Conservation (phyloP, 2,888 invertebrate species). For the Mythimna ferrago region DNA sequence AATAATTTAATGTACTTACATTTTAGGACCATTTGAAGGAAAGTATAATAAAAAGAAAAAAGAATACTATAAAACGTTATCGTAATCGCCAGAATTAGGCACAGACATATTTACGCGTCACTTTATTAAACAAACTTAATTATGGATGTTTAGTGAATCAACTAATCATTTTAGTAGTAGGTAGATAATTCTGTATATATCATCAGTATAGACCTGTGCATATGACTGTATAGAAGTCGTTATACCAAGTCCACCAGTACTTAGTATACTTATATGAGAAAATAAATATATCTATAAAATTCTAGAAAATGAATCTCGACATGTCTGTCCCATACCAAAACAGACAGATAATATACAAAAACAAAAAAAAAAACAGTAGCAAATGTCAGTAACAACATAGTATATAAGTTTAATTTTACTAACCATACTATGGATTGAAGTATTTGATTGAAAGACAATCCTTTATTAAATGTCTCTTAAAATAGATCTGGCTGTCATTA, state of each 20-base stretch:
- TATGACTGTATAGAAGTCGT: background rate
- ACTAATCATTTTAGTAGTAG: background rate
- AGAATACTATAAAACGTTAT: too few relatives aligned
- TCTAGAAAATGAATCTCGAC: background rate
- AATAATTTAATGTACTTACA: too few relatives aligned
- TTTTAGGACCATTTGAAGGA: too few relatives aligned
- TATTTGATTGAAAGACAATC: background rate
- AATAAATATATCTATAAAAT: background rate
- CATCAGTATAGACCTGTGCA: background rate
- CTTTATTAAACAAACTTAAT: too few relatives aligned
- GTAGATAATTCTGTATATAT: background rate
- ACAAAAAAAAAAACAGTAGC: background rate
- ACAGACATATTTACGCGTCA: too few relatives aligned
- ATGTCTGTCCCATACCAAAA: background rate
- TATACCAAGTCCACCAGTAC: background rate
- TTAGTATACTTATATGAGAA: background rate
- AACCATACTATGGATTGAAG: background rate
- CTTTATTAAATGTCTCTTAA: background rate
- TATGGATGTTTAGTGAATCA: too few relatives aligned
- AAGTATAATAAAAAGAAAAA: too few relatives aligned
- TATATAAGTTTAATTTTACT: conserved; percentile 1
- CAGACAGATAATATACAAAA: background rate
- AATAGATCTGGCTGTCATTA: background rate
- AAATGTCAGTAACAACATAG: background rate
- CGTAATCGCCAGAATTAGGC: too few relatives aligned